phyloP scores from a whole-genome alignment of 1,140 invertebrate species.

The Drosophila elegans region DNA sequence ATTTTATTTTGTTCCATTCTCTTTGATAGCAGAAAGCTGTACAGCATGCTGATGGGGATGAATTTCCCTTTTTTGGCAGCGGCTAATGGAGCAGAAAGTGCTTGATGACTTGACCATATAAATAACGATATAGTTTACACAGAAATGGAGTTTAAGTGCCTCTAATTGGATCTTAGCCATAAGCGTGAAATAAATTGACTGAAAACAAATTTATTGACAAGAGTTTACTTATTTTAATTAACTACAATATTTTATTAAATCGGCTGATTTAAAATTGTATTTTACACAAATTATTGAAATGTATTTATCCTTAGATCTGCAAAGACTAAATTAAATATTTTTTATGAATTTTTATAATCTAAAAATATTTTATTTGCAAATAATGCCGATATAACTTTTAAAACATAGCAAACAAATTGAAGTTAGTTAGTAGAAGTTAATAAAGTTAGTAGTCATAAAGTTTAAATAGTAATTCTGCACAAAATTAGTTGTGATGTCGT shows the following conservation, averaged over 20 bases:
- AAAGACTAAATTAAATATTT: no score
- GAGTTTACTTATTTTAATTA: not conserved
- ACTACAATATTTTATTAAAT: no score
- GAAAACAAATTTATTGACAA: not conserved
- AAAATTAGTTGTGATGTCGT: not conserved
- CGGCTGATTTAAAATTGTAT: no score
- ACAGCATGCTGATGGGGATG: slow-evolving; percentile 72
- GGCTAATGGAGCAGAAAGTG: slow-evolving; percentile 21
- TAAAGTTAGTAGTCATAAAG: not conserved
- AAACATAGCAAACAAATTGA: no score
- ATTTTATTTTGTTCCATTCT: slow-evolving; percentile 1
- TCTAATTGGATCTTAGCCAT: slow-evolving; percentile 35
- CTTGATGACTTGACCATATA: slow-evolving; percentile 16
- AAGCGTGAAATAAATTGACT: slow-evolving; percentile 34
- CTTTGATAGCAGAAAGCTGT: slow-evolving; percentile 67
- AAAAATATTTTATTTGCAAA: no score
- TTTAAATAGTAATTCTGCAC: not conserved
- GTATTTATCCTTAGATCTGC: no score
- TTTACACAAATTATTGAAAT: no score
- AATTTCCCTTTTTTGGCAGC: slow-evolving; percentile 60
- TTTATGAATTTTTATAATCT: no score
- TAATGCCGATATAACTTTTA: no score
- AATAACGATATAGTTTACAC: not conserved
- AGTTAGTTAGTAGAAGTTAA: no score
- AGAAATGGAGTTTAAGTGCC: slow-evolving; percentile 17